Evolutionary conservation across 1,140 invertebrate species (phyloP), one percentile per base, ranked within the genome.

Genomic region (Agrilus planipennis): DNA sequence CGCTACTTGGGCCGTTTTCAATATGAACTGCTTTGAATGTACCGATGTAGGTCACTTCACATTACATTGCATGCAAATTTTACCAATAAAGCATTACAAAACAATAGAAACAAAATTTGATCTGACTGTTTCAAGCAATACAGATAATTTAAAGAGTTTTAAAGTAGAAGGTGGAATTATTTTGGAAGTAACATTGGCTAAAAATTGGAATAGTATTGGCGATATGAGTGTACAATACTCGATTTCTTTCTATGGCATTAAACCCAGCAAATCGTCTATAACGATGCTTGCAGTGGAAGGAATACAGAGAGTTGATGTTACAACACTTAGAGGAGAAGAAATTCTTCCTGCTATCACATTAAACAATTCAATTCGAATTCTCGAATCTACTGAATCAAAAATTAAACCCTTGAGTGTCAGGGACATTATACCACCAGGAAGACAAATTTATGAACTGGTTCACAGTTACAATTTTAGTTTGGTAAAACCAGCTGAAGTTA

Each of bases 201-300:
- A 94, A 66, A 94, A 89, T 73, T 98, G 92, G 92, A 84, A 89
- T 1, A 88, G 81, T 66, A 65, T 86, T 12, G 87, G 86, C 2
- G 79, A 85, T 30, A 71, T 82, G 12, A 65, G 62, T 22, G 57
- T 92, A 7, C 75, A 83, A 54, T 90, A 89, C 59, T 73, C 62
- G 11, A 63, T 95, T 28, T 72, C 77, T 45, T 91, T 95, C 60
- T 77, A 81, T 62, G 89, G 90, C 11, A 69, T 91, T 21, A 71
- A 73, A 47, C 73, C 89, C 4, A 72, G 75, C 47, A 72, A 71
- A 59, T 71, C 76, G 25, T 41, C 48, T n/a, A 50, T 79, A 16
- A 69, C 71, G 0, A 73, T 88, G 75, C 75, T 81, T 54, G 78
- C 77, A 14, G 79, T 76, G n/a, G 79, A 86, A 55, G 83, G 84